Evolutionary conservation across 2,888 invertebrate genomes (phyloP).

Genomic region (Frankliniella fusca): DNA sequence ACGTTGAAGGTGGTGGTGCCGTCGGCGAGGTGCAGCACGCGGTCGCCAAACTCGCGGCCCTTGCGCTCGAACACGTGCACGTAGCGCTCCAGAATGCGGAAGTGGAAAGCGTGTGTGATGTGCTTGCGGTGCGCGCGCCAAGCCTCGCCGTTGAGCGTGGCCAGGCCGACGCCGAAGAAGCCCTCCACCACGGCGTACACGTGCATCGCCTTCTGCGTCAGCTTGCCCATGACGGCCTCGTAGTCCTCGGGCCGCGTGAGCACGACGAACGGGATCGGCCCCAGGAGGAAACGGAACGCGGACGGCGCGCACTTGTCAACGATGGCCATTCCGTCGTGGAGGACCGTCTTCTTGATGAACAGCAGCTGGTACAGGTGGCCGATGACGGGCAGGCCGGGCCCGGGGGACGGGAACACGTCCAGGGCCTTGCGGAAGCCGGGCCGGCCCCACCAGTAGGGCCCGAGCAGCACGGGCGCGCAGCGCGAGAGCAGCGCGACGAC

Average conservation of each 20-base stretch:
- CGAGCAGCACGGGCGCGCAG: neutral
- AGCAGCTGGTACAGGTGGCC: neutral
- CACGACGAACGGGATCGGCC: neutral
- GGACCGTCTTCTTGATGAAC: neutral
- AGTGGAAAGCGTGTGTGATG: constrained; percentile 38
- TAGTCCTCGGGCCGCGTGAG: constrained; percentile 11
- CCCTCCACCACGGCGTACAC: neutral
- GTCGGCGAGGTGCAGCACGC: constrained; percentile 23
- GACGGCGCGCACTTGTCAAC: neutral
- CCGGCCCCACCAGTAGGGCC: no score
- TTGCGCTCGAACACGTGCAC: constrained; percentile 37
- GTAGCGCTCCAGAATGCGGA: constrained; percentile 37
- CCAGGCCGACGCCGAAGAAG: constrained; percentile 1
- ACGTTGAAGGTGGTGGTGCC: constrained; percentile 18
- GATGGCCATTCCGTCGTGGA: neutral
- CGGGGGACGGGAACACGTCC: neutral
- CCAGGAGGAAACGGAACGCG: neutral
- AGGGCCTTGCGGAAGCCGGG: neutral
- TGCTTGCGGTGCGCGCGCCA: constrained; percentile 38
- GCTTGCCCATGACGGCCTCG: constrained; percentile 2
- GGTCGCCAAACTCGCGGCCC: constrained; percentile 34
- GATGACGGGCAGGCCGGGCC: neutral
- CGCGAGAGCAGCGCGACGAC: neutral
- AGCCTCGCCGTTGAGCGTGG: neutral
- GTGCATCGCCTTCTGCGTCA: neutral